A percentile compares a stretch with the other conserved stretches of the same genome.
These are phyloP conservation scores for Stigmatopora nigra DNA, from an alignment of 2,113 vertebrate genomes.

Conservation along the genomic window DNA sequence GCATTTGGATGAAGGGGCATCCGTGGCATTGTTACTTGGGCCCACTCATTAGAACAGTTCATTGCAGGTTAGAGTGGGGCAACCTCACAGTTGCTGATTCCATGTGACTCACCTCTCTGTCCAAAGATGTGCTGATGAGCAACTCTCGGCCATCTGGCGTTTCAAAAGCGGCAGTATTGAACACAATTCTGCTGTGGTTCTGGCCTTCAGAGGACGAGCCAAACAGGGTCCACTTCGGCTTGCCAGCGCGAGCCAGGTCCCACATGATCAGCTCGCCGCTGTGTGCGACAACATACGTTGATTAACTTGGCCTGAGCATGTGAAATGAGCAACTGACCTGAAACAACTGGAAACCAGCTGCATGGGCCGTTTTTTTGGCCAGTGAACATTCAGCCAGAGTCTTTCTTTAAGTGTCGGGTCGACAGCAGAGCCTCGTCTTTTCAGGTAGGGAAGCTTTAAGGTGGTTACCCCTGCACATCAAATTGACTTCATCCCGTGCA, in stretches of 20 bases:
- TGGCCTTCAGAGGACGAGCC: slow-evolving; percentile 79
- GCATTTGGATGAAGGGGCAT: no score
- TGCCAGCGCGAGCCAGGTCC: slow-evolving; percentile 80
- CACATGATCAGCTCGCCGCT: slow-evolving; percentile 89
- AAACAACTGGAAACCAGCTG: slow-evolving; percentile 87
- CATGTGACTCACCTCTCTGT: slow-evolving; percentile 75
- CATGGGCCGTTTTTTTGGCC: slow-evolving; percentile 72
- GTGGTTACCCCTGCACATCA: slow-evolving; percentile 74
- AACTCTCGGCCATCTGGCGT: slow-evolving; percentile 69
- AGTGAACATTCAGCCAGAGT: slow-evolving; percentile 88
- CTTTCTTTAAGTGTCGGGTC: slow-evolving; percentile 85
- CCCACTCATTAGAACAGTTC: no score
- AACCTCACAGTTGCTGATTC: no score
- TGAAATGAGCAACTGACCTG: slow-evolving; percentile 37
- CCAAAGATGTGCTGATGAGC: slow-evolving; percentile 93
- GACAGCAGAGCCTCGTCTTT: slow-evolving; percentile 75
- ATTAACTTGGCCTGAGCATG: no score
- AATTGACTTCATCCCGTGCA: not conserved
- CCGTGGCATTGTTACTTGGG: no score
- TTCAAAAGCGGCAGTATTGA: slow-evolving; percentile 79
- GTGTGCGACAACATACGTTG: slow-evolving; percentile 9
- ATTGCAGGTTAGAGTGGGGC: no score
- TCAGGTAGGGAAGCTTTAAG: slow-evolving; percentile 85
- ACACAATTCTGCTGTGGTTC: slow-evolving; percentile 88
- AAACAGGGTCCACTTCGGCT: slow-evolving; percentile 81